These are phyloP conservation scores for Chrysocyon brachyurus DNA, from an alignment of 2,797 vertebrate genomes.

Conservation along the genomic window DNA sequence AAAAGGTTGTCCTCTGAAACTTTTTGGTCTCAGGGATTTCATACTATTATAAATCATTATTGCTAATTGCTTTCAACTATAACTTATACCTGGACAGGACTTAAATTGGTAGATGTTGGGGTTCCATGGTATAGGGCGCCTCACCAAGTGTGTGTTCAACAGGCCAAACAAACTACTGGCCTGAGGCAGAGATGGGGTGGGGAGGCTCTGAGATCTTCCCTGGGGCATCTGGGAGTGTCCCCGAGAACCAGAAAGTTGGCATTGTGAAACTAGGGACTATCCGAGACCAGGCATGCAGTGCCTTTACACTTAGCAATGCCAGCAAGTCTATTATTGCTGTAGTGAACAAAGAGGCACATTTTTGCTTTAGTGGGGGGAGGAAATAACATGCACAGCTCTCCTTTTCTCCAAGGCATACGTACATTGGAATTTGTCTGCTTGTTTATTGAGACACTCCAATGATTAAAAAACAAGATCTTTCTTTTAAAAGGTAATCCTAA, in stretches of 20 bases:
- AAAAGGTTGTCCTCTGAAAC: background rate
- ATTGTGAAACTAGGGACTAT: constrained; percentile 62
- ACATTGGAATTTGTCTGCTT: background rate
- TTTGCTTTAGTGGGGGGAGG: background rate
- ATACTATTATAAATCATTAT: constrained; percentile 1
- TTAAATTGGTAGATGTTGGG: background rate
- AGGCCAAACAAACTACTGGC: background rate
- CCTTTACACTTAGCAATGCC: constrained; percentile 20
- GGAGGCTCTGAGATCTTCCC: constrained; percentile 55
- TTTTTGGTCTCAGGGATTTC: background rate
- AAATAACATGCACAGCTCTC: background rate
- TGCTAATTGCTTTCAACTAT: constrained; percentile 16
- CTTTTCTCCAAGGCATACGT: constrained; percentile 27
- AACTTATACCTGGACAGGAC: background rate
- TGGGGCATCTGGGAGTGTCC: constrained; percentile 56
- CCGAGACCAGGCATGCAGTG: background rate
- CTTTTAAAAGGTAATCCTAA: constrained; percentile 11
- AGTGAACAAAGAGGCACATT: background rate
- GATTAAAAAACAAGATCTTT: background rate
- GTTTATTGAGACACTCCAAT: constrained; percentile 7
- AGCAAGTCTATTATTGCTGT: background rate
- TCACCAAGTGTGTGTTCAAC: background rate
- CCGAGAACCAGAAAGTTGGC: constrained; percentile 52
- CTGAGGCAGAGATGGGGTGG: background rate
- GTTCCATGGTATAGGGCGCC: background rate